Evolutionary conservation across 2,797 vertebrate genomes (phyloP), one percentile per base, ranked within the genome.

Genomic region (Pachyuromys duprasi): DNA sequence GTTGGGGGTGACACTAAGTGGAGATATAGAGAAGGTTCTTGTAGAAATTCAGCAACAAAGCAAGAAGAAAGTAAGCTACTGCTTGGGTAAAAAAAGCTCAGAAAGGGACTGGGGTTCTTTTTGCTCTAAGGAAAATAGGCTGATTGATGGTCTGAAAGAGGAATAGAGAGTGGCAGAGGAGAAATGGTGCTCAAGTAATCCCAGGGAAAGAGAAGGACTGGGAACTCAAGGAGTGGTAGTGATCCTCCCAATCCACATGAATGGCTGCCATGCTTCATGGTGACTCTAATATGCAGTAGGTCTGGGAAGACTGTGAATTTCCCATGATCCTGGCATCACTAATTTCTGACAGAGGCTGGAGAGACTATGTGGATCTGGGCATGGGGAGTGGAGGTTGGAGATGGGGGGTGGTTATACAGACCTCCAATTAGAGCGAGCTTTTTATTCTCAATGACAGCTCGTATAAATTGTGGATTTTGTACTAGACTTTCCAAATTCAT

Each of bases 261-360:
- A 74, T 72, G 0, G 1, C 33, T 14, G 17, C 6, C 2, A 3
- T 0, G 1, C 4, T 24, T 31, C 36, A 53, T 12, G 6, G 5
- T 4, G 20, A 26, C 3, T 20, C 2, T 90, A 36, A 36, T 5
- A 3, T 11, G 9, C 0, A 11, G 2, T 18, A 17, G 86, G 14
- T 22, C 63, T 28, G 17, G 18, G 14, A 63, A 74, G 22, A 11
- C 60, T 45, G 22, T 0, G 60, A 2, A 20, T 45, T 0, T 67
- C 9, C 20, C 14, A 31, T 42, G 26, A 90, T 3, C 31, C 6
- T 55, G 33, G 33, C 3, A 0, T 55, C 1, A 28, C 17, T 39
- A 75, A 17, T 1, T 36, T 39, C 26, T 20, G 36, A 1, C 57
- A 11, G 0, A 6, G 12, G 36, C 7, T 87, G 31, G 2, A 62